phyloP scores from a whole-genome alignment of 1,140 invertebrate species.

The Drepana arcuata region DNA sequence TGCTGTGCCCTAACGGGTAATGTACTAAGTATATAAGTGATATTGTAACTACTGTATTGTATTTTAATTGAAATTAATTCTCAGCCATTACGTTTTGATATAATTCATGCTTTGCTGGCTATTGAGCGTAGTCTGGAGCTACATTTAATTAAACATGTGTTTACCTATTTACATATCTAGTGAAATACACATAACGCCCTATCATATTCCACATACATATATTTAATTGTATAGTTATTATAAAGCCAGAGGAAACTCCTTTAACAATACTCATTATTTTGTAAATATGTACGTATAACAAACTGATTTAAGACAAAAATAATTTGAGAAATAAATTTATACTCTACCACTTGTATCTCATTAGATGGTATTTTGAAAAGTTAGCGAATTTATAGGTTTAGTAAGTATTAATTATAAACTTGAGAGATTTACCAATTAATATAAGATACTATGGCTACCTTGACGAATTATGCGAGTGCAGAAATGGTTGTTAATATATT shows the following conservation, averaged over 20 bases:
- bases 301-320: slow-evolving; percentile 28
- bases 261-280: slow-evolving; percentile 65
- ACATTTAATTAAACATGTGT: too few relatives aligned
- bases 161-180: too few relatives aligned
- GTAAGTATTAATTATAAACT: slow-evolving; percentile 36
- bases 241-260: slow-evolving; percentile 39
- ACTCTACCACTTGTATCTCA: slow-evolving; percentile 67
- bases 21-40: too few relatives aligned
- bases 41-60: too few relatives aligned
- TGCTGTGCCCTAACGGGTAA: too few relatives aligned
- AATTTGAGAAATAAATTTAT: slow-evolving; percentile 56
- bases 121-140: too few relatives aligned
- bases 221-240: slow-evolving; percentile 10
- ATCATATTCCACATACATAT: too few relatives aligned
- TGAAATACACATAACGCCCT: too few relatives aligned
- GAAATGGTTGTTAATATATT: slow-evolving; percentile 69
- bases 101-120: too few relatives aligned
- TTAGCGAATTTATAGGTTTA: slow-evolving; percentile 69
- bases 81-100: too few relatives aligned
- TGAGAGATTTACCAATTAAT: slow-evolving; percentile 66
- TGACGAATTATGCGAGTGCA: slow-evolving; percentile 51
- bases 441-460: slow-evolving; percentile 64
- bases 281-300: slow-evolving; percentile 47
- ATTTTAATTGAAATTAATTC: too few relatives aligned
- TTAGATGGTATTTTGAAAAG: slow-evolving; percentile 65